Percentiles rank a stretch among this genome's conserved stretches.
Evolutionary conservation across 23 tunicate species (phyloP).

Genomic region (Aplidium turbinatum): DNA sequence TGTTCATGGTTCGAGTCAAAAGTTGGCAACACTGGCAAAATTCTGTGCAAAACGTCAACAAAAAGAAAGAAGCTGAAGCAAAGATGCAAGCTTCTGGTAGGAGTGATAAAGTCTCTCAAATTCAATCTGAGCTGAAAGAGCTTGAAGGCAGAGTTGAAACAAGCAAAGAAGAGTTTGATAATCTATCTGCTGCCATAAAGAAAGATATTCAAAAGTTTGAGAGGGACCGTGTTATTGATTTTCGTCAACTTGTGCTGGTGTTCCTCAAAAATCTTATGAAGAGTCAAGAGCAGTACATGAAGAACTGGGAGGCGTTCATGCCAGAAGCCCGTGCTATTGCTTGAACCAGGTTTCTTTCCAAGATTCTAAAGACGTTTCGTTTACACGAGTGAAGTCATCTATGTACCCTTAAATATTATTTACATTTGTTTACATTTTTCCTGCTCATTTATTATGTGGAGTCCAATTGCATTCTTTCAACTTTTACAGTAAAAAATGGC

Average conservation of each 20-base stretch:
- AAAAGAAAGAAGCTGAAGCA: slow-evolving; percentile 71
- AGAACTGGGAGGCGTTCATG: slow-evolving; percentile 90
- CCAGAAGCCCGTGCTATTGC: slow-evolving; percentile 97
- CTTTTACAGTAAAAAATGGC: too few relatives aligned
- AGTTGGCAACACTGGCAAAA: slow-evolving; percentile 92
- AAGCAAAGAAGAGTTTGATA: slow-evolving; percentile 81
- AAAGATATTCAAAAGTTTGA: slow-evolving; percentile 77
- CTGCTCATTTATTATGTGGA: too few relatives aligned
- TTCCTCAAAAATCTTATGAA: slow-evolving; percentile 80
- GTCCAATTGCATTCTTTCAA: too few relatives aligned
- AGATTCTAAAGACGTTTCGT: too few relatives aligned
- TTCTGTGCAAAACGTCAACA: slow-evolving; percentile 60
- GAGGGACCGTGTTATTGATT: slow-evolving; percentile 61
- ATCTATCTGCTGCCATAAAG: slow-evolving; percentile 78
- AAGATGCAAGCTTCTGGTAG: slow-evolving; percentile 77
- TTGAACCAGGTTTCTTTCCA: too few relatives aligned
- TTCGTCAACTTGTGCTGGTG: slow-evolving; percentile 57
- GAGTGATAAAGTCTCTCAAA: slow-evolving; percentile 66
- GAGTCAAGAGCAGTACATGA: slow-evolving; percentile 79
- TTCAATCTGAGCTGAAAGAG: slow-evolving; percentile 78
- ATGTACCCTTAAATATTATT: too few relatives aligned
- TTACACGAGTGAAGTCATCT: too few relatives aligned
- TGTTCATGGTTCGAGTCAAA: slow-evolving; percentile 76
- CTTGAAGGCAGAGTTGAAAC: slow-evolving; percentile 56
- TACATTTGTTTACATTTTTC: too few relatives aligned